Conservation (phyloP, 2,888 invertebrate genomes). For the Pardosa pseudoannulata region DNA sequence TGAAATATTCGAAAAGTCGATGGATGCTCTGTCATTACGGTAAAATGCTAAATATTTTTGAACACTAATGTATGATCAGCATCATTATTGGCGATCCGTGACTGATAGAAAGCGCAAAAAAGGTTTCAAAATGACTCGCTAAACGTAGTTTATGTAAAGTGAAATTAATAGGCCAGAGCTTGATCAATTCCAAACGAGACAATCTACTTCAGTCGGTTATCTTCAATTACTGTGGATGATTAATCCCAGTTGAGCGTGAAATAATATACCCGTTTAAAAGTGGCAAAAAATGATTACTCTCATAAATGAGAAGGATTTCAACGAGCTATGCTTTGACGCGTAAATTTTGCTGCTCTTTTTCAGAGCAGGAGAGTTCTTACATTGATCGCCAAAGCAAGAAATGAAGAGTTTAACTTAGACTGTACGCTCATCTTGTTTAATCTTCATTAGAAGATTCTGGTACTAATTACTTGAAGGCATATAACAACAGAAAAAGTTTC, state of each 20-base stretch:
- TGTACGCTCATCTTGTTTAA: slow-evolving; percentile 39
- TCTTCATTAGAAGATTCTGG: slow-evolving; percentile 47
- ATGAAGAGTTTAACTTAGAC: slow-evolving; percentile 54
- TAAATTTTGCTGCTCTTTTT: background rate
- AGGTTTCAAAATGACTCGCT: slow-evolving; percentile 12
- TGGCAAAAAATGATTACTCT: slow-evolving; percentile 34
- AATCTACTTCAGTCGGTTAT: slow-evolving; percentile 8
- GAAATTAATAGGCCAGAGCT: slow-evolving; percentile 33
- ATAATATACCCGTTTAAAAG: slow-evolving; percentile 4
- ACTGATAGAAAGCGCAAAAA: no score
- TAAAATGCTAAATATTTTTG: no score
- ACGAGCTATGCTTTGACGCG: slow-evolving; percentile 21
- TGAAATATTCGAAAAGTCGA: no score
- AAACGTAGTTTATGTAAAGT: slow-evolving; percentile 33
- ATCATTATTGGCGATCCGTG: no score
- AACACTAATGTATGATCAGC: no score
- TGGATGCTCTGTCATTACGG: no score
- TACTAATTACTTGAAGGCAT: slow-evolving; percentile 48
- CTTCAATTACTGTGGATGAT: slow-evolving; percentile 48
- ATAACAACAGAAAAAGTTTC: slow-evolving; percentile 39
- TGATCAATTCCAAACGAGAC: no score
- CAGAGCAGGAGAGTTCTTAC: slow-evolving; percentile 21
- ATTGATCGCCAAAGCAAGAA: slow-evolving; percentile 44
- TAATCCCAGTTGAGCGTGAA: slow-evolving; percentile 61
- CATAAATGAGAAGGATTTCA: slow-evolving; percentile 47